Evolutionary conservation across 2,888 invertebrate species (phyloP), one percentile per base, ranked within the genome.

Genomic region (Agonopterix subpropinquella): DNA sequence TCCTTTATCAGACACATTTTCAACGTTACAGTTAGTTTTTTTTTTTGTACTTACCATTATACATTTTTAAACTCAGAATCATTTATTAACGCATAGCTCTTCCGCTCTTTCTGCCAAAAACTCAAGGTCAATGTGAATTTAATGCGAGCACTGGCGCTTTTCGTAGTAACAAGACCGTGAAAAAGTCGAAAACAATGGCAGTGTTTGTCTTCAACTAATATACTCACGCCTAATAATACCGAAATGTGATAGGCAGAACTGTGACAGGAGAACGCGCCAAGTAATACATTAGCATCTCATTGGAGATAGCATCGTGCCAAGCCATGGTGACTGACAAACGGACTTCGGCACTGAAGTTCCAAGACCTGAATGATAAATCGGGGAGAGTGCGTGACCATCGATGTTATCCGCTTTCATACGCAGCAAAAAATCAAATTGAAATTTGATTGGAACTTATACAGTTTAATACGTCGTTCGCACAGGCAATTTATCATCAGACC

Each of bases 251-350:
- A 78, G 73, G 67, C 58, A 58, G 53, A 64, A 63, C 64, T 65
- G 58, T 69, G 64, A 70, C 64, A 62, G 62, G 55, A 56, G 61
- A 61, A 52, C 75, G 74, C 85, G 87, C 88, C 87, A 86, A 85
- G 71, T 78, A 77, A 81, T 80, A 82, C 82, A 85, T 85, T 85
- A 86, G 70, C 80, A 80, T 81, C 77, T 76, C 73, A 78, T 83
- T 80, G 71, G 67, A 64, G 73, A 81, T 77, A 73, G 54, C 67
- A 70, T 71, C 74, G 64, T 70, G 78, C 76, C 77, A 78, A 75
- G 61, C 59, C 61, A 42, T 66, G 64, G 55, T 53, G 66, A 65
- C 60, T 70, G 69, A 67, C 60, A 58, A 61, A 69, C 71, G 53
- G 55, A 61, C 58, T 57, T 52, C 56, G 54, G 52, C 55, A 48